Conservation (phyloP, 2,888 invertebrate genomes). For the Caenorhabditis wallacei region DNA sequence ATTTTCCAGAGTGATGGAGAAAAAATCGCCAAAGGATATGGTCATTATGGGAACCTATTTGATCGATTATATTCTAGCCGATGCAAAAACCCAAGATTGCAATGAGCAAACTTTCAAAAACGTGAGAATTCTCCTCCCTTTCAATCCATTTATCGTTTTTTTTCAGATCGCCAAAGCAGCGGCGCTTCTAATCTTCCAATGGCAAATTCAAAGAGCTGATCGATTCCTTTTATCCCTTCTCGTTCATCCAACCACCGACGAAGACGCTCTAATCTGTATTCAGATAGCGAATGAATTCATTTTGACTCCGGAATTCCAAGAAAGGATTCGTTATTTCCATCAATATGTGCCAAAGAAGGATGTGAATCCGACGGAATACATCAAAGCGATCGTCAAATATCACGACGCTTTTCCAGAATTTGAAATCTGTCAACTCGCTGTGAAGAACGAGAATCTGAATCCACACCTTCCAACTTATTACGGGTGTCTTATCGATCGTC, state of each 20-base stretch:
- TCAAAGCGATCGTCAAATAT: constrained; percentile 73
- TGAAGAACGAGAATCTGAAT: constrained; percentile 26
- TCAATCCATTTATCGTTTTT: too few relatives aligned
- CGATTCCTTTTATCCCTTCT: constrained; percentile 76
- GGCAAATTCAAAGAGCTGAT: constrained; percentile 73
- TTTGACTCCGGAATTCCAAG: constrained; percentile 51
- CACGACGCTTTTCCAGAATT: constrained; percentile 59
- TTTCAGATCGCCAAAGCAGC: constrained; percentile 69
- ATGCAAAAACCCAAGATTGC: constrained; percentile 25
- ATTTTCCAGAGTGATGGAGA: constrained; percentile 51
- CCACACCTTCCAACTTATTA: constrained; percentile 67
- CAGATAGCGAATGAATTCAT: constrained; percentile 61
- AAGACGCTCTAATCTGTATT: constrained; percentile 67
- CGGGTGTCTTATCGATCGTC: constrained; percentile 69
- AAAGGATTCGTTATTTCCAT: constrained; percentile 59
- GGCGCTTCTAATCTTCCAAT: constrained; percentile 73
- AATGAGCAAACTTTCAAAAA: constrained; percentile 43
- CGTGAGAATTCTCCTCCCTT: background rate
- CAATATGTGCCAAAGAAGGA: constrained; percentile 63
- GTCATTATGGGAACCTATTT: constrained; percentile 51
- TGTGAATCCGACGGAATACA: constrained; percentile 66
- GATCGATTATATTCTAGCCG: constrained; percentile 57
- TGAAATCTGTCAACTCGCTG: constrained; percentile 20
- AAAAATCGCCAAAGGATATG: constrained; percentile 51
- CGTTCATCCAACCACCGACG: constrained; percentile 76